These are phyloP conservation scores for Caenorhabditis auriculariae DNA, from an alignment of 2,888 invertebrate genomes.

Conservation along the genomic window DNA sequence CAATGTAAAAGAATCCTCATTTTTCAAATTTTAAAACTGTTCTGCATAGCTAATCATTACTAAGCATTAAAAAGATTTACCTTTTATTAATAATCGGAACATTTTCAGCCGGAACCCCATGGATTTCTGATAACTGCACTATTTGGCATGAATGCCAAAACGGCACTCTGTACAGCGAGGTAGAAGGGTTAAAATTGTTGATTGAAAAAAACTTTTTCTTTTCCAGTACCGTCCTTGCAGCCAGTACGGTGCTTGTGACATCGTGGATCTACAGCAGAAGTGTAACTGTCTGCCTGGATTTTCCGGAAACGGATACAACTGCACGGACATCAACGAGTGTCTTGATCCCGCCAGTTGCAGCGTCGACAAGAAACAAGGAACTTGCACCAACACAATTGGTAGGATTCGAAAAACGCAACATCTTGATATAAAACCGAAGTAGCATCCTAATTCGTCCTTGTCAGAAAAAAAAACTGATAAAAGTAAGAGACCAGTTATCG, in stretches of 20 bases:
- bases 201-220: background rate
- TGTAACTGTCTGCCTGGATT: constrained; percentile 45
- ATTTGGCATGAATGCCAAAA: constrained; percentile 41
- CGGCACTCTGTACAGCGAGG: constrained; percentile 41
- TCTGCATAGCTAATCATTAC: background rate
- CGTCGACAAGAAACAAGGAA: constrained; percentile 67
- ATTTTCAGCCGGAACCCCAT: constrained; percentile 26
- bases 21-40: background rate
- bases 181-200: too few species aligned
- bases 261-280: constrained; percentile 10
- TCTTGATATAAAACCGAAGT: background rate
- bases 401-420: background rate
- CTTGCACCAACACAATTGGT: constrained; percentile 74
- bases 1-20: background rate
- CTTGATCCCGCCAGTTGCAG: constrained; percentile 63
- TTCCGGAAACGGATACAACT: constrained; percentile 43
- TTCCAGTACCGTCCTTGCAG: constrained; percentile 40
- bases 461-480: too few species aligned
- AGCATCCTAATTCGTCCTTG: too few species aligned
- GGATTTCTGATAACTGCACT: constrained; percentile 47
- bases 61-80: background rate
- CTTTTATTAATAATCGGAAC: background rate
- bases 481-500: too few species aligned
- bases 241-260: constrained; percentile 30
- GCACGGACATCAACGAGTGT: constrained; percentile 49